phyloP scores from a whole-genome alignment of 2,797 vertebrate genomes.

The Pseudochirops corinnae region DNA sequence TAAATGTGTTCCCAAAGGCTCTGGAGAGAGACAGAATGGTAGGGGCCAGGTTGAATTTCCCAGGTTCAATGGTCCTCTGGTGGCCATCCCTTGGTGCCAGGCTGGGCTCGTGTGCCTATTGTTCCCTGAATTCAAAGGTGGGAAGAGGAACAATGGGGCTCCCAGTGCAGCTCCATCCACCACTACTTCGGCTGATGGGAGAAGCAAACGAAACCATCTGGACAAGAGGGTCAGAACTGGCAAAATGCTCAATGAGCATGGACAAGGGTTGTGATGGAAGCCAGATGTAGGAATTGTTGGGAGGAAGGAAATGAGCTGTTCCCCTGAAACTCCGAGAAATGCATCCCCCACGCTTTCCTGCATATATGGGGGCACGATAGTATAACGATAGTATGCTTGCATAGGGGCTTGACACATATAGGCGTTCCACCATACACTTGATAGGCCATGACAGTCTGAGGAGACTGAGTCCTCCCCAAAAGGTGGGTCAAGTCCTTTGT shows the following conservation, averaged over 20 bases:
- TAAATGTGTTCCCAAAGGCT: constrained; percentile 38
- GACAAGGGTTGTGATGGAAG: background rate
- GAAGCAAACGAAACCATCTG: background rate
- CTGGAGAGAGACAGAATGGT: constrained; percentile 31
- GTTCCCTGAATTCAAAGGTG: background rate
- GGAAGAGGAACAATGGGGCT: background rate
- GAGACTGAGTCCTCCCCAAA: background rate
- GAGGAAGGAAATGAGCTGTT: background rate
- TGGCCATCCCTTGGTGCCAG: constrained; percentile 32
- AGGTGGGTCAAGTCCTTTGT: background rate
- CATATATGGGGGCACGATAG: background rate
- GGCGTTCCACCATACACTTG: background rate
- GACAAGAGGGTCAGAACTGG: background rate
- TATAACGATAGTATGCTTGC: no score
- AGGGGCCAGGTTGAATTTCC: constrained; percentile 17
- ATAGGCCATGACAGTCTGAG: background rate
- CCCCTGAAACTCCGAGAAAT: background rate
- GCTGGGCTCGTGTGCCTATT: background rate
- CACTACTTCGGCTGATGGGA: background rate
- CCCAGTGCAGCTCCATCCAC: background rate
- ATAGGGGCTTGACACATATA: background rate
- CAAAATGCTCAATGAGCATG: background rate
- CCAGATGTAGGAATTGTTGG: background rate
- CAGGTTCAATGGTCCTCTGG: constrained; percentile 22
- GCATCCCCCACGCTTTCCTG: background rate